Conservation (phyloP, 2,113 vertebrate species). For the Dendropsophus ebraccatus region DNA sequence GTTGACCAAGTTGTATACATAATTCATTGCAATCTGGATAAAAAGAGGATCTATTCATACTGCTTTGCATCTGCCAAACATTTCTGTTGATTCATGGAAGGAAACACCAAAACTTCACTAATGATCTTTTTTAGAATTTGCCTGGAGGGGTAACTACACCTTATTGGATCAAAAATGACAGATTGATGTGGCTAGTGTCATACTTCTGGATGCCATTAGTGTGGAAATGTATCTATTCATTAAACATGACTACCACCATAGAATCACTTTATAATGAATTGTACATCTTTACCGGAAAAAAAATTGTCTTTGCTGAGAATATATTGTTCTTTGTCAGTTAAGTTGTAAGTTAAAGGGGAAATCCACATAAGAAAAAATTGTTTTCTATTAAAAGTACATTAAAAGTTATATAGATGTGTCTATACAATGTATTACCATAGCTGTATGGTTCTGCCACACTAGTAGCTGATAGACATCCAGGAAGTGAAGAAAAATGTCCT, state of each 20-base stretch:
- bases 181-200: slow-evolving; percentile 27
- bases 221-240: background rate
- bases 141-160: slow-evolving; percentile 5
- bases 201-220: slow-evolving; percentile 12
- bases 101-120: slow-evolving; percentile 25
- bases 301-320: background rate
- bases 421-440: too few species aligned
- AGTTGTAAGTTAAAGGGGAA: too few species aligned
- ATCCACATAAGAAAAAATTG: too few species aligned
- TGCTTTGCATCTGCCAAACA: slow-evolving; percentile 24
- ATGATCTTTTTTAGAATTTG: slow-evolving; percentile 25
- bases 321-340: background rate
- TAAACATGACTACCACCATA: background rate
- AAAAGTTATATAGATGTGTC: too few species aligned
- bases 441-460: too few species aligned
- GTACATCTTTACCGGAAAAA: background rate
- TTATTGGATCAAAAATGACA: slow-evolving; percentile 13
- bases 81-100: slow-evolving; percentile 19
- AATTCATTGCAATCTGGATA: slow-evolving; percentile 18
- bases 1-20: background rate
- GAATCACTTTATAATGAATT: background rate
- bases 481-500: too few species aligned
- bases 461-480: too few species aligned
- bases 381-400: too few species aligned
- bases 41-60: slow-evolving; percentile 13